Evolutionary conservation across 2,797 vertebrate genomes (phyloP), one percentile per base, ranked within the genome.

Genomic region (Syngnathus acus): DNA sequence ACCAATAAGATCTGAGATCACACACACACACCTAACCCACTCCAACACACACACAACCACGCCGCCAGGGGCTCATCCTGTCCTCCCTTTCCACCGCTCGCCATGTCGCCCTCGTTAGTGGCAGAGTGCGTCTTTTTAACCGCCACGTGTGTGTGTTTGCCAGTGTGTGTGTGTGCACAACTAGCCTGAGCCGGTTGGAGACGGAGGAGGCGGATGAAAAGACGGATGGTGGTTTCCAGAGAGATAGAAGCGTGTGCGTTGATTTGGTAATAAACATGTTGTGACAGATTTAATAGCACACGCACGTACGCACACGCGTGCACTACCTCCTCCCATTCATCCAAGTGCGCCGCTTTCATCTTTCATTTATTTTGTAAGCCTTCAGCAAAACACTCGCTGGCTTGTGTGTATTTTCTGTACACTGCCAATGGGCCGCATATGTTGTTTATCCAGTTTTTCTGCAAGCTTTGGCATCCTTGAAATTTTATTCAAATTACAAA

Each of bases 1-100:
- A 80, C 78, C 63, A 68, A 84, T 85, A 77, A 79, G 72, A 72
- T 83, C 79, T 66, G 71, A 72, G 66, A 73, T 74, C 66, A 57
- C 66, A 64, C 60, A 66, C 16, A 11, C 37, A 11, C 40, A 45
- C 60, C 50, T 51, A n/a, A 51, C 19, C 50, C 48, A 21, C 48
- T 51, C 19, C 6, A 9, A 51, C 50, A 51, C 19, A 51, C 48
- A n/a, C 48, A 51, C 19, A n/a, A 51, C n/a, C 55, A 13, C 55
- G 40, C 16, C 1, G 54, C 77, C 69, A 11, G 57, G 47, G 81
- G 74, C 73, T 61, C 11, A 74, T 86, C 78, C 77, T 77, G 75
- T 65, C 65, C 67, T 69, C 70, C 74, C 74, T 72, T 80, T 66
- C 77, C 75, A 68, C 73, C 75, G 70, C 13, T 70, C 72, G 67